Evolutionary conservation across 2,797 vertebrate genomes (phyloP), one percentile per base, ranked within the genome.

Genomic region (Gymnocypris eckloni): DNA sequence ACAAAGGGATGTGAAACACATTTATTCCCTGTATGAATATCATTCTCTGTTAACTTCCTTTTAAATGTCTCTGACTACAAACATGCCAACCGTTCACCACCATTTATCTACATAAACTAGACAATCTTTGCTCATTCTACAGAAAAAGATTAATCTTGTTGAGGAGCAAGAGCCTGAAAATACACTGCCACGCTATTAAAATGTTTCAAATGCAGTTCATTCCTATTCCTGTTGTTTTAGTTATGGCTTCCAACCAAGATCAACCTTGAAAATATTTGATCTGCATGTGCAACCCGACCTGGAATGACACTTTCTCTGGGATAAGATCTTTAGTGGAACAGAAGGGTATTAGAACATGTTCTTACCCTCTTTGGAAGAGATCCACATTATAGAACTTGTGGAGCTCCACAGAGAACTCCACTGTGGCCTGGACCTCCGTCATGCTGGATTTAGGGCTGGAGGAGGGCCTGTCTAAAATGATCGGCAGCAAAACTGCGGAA

Each of bases 301-400:
- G 81, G 50, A 33, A 54, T 37, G 11, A 80, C 41, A 33, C 61
- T 67, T 67, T 50, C 16, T 33, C 6, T 4, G 8, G 25, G n/a
- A 80, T 79, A 50, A 70, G 61, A 81, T 43, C 1, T 66, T 52
- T 43, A 78, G 13, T 13, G 37, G 33, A 54, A 50, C 28, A 50
- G 71, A 82, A n/a, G 9, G 13, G 43, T 39, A 72, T 54, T 79
- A 45, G 52, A 81, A 16, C 48, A 4, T 45, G 61, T 73, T 91
- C 97, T 94, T 90, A 99, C 98, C 98, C 98, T 96, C 98, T 96
- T 93, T 99, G 98, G 95, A 99, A 99, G 88, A 99, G 96, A 96
- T 99, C 98, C 93, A 99, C 98, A 90, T 99, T 99, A 95, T 99
- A 99, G 95, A 99, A 99, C 94, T 99, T 99, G 95, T 98, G 98